phyloP scores from a whole-genome alignment of 2,888 invertebrate species.

The Tortricodes alternella region DNA sequence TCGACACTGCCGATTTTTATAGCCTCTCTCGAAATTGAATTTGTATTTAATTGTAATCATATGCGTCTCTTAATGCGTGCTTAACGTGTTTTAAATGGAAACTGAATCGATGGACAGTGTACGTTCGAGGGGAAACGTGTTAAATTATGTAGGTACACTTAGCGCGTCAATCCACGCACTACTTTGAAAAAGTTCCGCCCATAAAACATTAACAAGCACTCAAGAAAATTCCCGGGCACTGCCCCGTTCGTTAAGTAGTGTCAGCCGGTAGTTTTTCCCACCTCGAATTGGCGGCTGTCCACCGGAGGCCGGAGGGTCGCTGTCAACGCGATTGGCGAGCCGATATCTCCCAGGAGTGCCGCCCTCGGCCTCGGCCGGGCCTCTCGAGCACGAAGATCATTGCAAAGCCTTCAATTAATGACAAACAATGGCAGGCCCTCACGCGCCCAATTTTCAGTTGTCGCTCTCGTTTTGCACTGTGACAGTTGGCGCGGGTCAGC shows the following conservation, averaged over 20 bases:
- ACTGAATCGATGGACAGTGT: slow-evolving; percentile 56
- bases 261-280: slow-evolving; percentile 81
- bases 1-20: slow-evolving; percentile 58
- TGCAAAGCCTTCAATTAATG: slow-evolving; percentile 79
- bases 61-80: slow-evolving; percentile 44
- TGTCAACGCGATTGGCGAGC: slow-evolving; percentile 79
- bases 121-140: slow-evolving; percentile 67
- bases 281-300: slow-evolving; percentile 65
- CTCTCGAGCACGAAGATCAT: slow-evolving; percentile 71
- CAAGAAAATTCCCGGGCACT: slow-evolving; percentile 78
- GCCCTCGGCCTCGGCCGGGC: slow-evolving; percentile 57
- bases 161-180: slow-evolving; percentile 78
- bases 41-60: slow-evolving; percentile 69
- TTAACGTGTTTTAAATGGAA: slow-evolving; percentile 47
- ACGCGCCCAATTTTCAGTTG: slow-evolving; percentile 76
- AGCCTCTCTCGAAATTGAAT: slow-evolving; percentile 66
- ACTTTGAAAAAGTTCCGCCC: slow-evolving; percentile 80
- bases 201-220: slow-evolving; percentile 83
- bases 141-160: slow-evolving; percentile 81
- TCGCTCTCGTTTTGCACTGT: slow-evolving; percentile 70
- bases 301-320: slow-evolving; percentile 68
- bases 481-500: slow-evolving; percentile 74
- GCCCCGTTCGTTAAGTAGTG: slow-evolving; percentile 80
- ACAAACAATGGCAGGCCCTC: slow-evolving; percentile 67
- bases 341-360: slow-evolving; percentile 77